A percentile compares a stretch with the other conserved stretches of the same genome.
Conservation (phyloP, 2,797 vertebrate species). For the Pangasius djambal region DNA sequence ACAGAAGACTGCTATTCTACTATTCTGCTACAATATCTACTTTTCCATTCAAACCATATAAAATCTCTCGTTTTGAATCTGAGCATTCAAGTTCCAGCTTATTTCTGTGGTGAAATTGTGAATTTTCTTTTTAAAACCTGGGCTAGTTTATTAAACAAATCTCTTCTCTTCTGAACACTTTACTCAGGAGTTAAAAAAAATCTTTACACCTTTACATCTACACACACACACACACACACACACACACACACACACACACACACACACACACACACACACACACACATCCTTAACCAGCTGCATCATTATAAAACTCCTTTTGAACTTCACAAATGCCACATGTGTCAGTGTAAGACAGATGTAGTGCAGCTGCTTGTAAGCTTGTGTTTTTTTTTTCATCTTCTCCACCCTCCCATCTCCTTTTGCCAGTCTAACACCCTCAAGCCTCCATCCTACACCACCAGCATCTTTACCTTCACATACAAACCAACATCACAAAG, state of each 20-base stretch:
- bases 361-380: constrained; percentile 77
- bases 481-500: neutral
- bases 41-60: neutral
- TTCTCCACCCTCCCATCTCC: constrained; percentile 45
- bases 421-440: constrained; percentile 38
- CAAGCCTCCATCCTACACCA: constrained; percentile 23
- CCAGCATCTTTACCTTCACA: constrained; percentile 24
- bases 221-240: constrained; percentile 16
- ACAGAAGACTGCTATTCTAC: neutral
- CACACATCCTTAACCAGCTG: constrained; percentile 64
- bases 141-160: neutral
- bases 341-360: constrained; percentile 81
- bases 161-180: neutral
- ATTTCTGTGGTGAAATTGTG: neutral
- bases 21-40: neutral
- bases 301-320: constrained; percentile 80
- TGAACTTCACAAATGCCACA: constrained; percentile 84
- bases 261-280: constrained; percentile 9
- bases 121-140: neutral
- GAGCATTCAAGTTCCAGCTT: neutral
- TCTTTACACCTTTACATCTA: constrained; percentile 5
- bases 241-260: neutral
- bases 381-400: constrained; percentile 71
- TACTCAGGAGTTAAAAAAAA: neutral
- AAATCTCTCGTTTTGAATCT: neutral